Conservation (phyloP, 2,797 vertebrate genomes). For the Catostomus latipinnis region DNA sequence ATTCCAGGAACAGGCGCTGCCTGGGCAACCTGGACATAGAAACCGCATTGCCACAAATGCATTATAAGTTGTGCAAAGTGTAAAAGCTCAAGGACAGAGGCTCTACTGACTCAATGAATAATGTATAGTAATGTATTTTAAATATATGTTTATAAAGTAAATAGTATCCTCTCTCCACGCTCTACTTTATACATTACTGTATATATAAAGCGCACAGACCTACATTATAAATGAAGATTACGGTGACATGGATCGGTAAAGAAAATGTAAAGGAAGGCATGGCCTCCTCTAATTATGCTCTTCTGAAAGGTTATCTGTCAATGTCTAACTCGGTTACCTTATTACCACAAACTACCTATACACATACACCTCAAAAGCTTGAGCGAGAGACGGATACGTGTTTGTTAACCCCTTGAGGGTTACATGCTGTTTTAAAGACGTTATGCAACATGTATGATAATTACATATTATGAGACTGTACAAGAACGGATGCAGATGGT, state of each 20-base stretch:
- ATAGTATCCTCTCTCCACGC: constrained; percentile 20
- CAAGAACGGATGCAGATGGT: constrained; percentile 44
- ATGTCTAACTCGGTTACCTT: constrained; percentile 81
- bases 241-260: constrained; percentile 62
- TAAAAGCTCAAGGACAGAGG: constrained; percentile 71
- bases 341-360: constrained; percentile 80
- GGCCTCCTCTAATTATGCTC: constrained; percentile 77
- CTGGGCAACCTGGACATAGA: constrained; percentile 45
- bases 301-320: constrained; percentile 81
- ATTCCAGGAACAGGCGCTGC: constrained; percentile 74
- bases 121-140: constrained; percentile 84
- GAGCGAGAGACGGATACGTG: constrained; percentile 69
- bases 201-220: constrained; percentile 17
- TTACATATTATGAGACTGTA: constrained; percentile 73
- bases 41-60: constrained; percentile 75
- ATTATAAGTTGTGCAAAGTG: constrained; percentile 77
- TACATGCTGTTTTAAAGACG: constrained; percentile 71
- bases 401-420: constrained; percentile 76
- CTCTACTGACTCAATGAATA: constrained; percentile 77
- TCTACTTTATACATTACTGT: constrained; percentile 9
- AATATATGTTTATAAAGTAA: constrained; percentile 62
- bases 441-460: constrained; percentile 74
- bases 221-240: constrained; percentile 26
- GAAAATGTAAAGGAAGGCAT: constrained; percentile 67
- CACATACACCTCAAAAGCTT: constrained; percentile 75